These are phyloP conservation scores for Drosophila miranda DNA, from an alignment of 1,140 invertebrate genomes.

Conservation along the genomic window DNA sequence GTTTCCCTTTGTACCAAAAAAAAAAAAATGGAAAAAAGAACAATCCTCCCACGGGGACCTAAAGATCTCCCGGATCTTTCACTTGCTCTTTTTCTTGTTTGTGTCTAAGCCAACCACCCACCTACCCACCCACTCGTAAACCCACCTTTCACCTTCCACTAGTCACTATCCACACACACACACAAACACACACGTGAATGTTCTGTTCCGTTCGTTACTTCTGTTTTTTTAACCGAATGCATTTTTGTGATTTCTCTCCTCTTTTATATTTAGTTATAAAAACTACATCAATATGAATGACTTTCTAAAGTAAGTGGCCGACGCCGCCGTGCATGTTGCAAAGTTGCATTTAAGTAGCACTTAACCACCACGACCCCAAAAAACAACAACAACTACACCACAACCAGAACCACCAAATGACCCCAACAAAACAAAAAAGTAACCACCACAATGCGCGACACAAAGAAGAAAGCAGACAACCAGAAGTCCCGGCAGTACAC, in stretches of 20 bases:
- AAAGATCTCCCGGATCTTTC: background rate
- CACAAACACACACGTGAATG: slow-evolving; percentile 6
- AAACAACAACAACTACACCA: slow-evolving; percentile 27
- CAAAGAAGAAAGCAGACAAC: background rate
- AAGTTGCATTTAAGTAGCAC: slow-evolving; percentile 58
- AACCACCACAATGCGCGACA: slow-evolving; percentile 13
- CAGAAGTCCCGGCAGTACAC: too few relatives aligned
- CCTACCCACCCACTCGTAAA: background rate
- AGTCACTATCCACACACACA: slow-evolving; percentile 3
- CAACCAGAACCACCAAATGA: slow-evolving; percentile 17
- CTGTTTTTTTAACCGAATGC: slow-evolving; percentile 48
- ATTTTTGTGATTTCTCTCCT: slow-evolving; percentile 55
- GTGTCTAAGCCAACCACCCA: background rate
- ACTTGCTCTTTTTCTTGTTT: background rate
- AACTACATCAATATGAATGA: slow-evolving; percentile 82
- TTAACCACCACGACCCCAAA: slow-evolving; percentile 35
- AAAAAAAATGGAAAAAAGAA: background rate
- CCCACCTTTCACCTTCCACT: background rate
- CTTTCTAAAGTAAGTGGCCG: slow-evolving; percentile 75
- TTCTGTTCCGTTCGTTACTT: slow-evolving; percentile 18
- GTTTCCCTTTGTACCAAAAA: too few relatives aligned
- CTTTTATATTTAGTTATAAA: slow-evolving; percentile 78
- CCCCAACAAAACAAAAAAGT: slow-evolving; percentile 15
- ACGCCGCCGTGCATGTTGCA: slow-evolving; percentile 47
- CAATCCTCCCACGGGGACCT: background rate